Base-by-base conservation (phyloP, 2,113 vertebrate genomes). In the Scortum barcoo region DNA sequence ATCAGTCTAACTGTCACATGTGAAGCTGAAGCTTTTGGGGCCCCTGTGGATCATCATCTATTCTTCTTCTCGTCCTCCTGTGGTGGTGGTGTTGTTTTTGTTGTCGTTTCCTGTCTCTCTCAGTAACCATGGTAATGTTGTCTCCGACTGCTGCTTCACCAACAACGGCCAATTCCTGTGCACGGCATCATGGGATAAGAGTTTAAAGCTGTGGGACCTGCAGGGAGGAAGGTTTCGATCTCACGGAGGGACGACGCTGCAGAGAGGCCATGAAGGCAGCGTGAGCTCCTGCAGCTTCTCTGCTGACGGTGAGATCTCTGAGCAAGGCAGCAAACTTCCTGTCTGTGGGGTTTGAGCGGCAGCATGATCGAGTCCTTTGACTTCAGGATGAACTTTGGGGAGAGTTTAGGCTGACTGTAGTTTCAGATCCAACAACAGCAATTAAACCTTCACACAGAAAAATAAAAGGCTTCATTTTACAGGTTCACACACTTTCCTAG, bases 151-250 rank as follows among this genome's bases (percentile, higher is more conserved):
- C 89, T 95, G 95, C 72, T 97, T 96, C 81, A 96, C 93, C 72
- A 60, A 54, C 78, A 93, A 92, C 0, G 95, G 96, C 1, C 94
- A 73, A 72, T 94, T 92, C 69, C 87, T 96, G 69, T 97, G 96
- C 87, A 96, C 95, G 7, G 93, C 95, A 28, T 95, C 95, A 2
- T 96, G 96, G 95, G 95, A 97, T 66, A 96, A 93, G 79, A 94
- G 50, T 3, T 81, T 96, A 66, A 96, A 95, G 89, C 90, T 96
- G 80, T 96, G 95, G 96, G 95, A 96, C 30, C 66, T 96, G 54
- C 90, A 95, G 42, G 83, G 91, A 0, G 95, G 94, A 44, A 88
- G 92, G 1, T 96, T 95, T 61, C 86, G 73, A 3, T 91, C 87
- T 70, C 65, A 2, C 0, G 94, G 95, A 0, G 94, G 93, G 2